phyloP scores from a whole-genome alignment of 2,888 invertebrate genomes.

The Isotomurus palustris region DNA sequence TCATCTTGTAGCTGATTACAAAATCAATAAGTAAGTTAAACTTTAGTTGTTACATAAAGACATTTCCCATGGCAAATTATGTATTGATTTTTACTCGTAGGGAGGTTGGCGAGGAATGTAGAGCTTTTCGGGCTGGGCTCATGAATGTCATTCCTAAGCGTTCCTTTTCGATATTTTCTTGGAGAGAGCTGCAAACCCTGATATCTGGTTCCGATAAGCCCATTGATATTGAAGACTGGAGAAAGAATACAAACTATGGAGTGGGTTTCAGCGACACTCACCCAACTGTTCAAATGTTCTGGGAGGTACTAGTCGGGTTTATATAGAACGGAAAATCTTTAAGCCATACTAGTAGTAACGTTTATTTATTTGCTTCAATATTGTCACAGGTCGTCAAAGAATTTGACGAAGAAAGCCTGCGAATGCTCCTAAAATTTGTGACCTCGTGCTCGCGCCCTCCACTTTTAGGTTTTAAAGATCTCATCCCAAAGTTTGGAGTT shows the following conservation, averaged over 20 bases:
- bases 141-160: slow-evolving; percentile 84
- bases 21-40: slow-evolving; percentile 78
- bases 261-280: slow-evolving; percentile 80
- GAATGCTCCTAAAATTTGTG: slow-evolving; percentile 91
- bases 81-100: slow-evolving; percentile 15
- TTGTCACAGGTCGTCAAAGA: slow-evolving; percentile 65
- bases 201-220: slow-evolving; percentile 93
- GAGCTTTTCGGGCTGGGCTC: slow-evolving; percentile 52
- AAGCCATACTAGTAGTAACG: neutral
- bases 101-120: slow-evolving; percentile 42
- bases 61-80: neutral
- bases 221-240: slow-evolving; percentile 85
- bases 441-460: slow-evolving; percentile 97
- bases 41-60: neutral
- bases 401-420: slow-evolving; percentile 76
- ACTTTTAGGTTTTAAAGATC: slow-evolving; percentile 89
- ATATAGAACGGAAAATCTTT: no score
- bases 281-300: slow-evolving; percentile 80
- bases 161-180: slow-evolving; percentile 86
- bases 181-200: slow-evolving; percentile 91
- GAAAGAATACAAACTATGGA: slow-evolving; percentile 79
- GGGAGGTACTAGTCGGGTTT: no score
- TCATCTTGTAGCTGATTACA: slow-evolving; percentile 91
- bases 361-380: neutral
- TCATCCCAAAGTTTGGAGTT: slow-evolving; percentile 78